Conservation (phyloP, 2,888 invertebrate genomes). For the Sturmia bella region DNA sequence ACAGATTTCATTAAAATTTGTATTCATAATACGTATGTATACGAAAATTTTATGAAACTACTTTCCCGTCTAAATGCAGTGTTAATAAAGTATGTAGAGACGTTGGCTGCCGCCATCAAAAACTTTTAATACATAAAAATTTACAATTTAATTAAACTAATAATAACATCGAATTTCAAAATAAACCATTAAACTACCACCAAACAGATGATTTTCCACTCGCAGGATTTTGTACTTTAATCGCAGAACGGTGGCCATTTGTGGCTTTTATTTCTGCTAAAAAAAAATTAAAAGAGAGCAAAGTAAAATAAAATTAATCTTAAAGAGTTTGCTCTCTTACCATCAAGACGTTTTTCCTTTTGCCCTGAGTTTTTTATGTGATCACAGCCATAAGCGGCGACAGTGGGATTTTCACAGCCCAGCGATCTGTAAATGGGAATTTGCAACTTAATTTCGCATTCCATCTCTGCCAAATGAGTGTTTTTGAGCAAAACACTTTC, state of each 20-base stretch:
- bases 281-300: constrained; percentile 30
- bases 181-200: constrained; percentile 85
- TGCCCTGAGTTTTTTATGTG: not conserved
- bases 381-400: constrained; percentile 41
- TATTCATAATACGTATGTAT: too few species aligned
- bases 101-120: too few species aligned
- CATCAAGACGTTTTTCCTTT: not conserved
- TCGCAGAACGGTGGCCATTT: constrained; percentile 88
- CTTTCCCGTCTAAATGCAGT: too few species aligned
- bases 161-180: not conserved
- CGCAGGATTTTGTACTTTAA: constrained; percentile 93
- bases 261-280: constrained; percentile 88
- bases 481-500: constrained; percentile 45
- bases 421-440: constrained; percentile 49
- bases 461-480: constrained; percentile 59
- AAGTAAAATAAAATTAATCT: not conserved
- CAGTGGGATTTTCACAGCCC: constrained; percentile 12
- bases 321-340: not conserved
- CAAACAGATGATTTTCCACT: constrained; percentile 94
- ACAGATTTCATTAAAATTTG: too few species aligned
- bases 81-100: too few species aligned
- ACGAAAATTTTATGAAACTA: too few species aligned
- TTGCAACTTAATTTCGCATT: constrained; percentile 69
- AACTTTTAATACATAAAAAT: too few species aligned
- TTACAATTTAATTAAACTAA: too few species aligned